These are phyloP conservation scores for Scaptomyza parva DNA, from an alignment of 2,888 invertebrate species.

Conservation along the genomic window DNA sequence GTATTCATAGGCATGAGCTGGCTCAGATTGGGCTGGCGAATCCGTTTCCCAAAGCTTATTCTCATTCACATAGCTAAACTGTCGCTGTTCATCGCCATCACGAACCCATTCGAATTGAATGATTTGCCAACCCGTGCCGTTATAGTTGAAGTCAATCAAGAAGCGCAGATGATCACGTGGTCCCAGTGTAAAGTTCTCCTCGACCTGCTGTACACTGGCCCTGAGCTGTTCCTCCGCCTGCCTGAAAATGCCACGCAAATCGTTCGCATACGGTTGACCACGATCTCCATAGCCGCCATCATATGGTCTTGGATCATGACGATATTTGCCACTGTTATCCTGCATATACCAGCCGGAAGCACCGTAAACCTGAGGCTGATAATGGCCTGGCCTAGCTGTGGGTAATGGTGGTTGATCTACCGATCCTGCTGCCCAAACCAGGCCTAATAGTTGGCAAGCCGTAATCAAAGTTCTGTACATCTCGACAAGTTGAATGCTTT, in stretches of 20 bases:
- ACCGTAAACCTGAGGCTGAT: conserved; percentile 75
- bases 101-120: conserved; percentile 82
- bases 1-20: conserved; percentile 38
- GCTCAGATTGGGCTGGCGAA: neutral
- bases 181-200: conserved; percentile 58
- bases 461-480: conserved; percentile 58
- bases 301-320: conserved; percentile 85
- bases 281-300: conserved; percentile 86
- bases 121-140: conserved; percentile 83
- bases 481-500: conserved; percentile 53
- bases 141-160: conserved; percentile 81
- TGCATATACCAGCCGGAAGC: conserved; percentile 86
- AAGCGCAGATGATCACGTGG: conserved; percentile 79
- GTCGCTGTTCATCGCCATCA: conserved; percentile 73
- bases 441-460: conserved; percentile 17
- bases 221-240: conserved; percentile 55
- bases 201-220: conserved; percentile 51
- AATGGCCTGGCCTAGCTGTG: conserved; percentile 64
- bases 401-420: conserved; percentile 19
- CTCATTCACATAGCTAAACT: conserved; percentile 85
- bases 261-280: conserved; percentile 82
- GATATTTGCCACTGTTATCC: conserved; percentile 86
- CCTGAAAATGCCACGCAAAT: conserved; percentile 55
- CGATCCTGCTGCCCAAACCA: conserved; percentile 11
- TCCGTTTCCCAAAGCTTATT: conserved; percentile 85